phyloP scores from a whole-genome alignment of 2,888 invertebrate species.

The Chymomyza fuscimana region DNA sequence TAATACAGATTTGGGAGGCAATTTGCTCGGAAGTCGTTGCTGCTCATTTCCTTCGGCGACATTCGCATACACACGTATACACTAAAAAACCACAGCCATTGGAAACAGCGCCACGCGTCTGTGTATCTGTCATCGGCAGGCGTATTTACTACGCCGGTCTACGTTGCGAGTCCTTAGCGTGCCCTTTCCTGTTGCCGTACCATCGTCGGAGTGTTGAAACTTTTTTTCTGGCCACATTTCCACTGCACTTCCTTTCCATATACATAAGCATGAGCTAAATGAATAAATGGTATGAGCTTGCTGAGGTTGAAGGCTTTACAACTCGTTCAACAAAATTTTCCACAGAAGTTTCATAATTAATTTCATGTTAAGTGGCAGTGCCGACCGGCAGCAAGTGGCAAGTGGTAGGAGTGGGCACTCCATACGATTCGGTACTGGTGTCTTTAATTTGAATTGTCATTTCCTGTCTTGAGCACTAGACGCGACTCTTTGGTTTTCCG shows the following conservation, averaged over 20 bases:
- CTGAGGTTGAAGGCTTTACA: slow-evolving; percentile 56
- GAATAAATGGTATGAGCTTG: neutral
- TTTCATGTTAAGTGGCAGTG: slow-evolving; percentile 74
- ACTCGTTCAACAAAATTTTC: slow-evolving; percentile 73
- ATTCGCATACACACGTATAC: slow-evolving; percentile 15
- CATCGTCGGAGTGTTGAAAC: slow-evolving; percentile 42
- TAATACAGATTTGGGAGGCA: neutral
- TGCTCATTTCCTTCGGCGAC: slow-evolving; percentile 57
- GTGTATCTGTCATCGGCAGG: slow-evolving; percentile 52
- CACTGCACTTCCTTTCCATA: slow-evolving; percentile 22
- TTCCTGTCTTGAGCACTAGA: slow-evolving; percentile 69
- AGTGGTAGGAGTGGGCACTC: neutral
- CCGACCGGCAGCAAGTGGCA: slow-evolving; percentile 25
- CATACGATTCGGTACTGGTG: slow-evolving; percentile 38
- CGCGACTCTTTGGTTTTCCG: slow-evolving; percentile 11
- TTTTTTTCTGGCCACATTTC: slow-evolving; percentile 40
- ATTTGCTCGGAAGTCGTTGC: slow-evolving; percentile 32
- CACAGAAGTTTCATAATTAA: slow-evolving; percentile 74
- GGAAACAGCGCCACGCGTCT: neutral
- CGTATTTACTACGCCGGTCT: slow-evolving; percentile 42
- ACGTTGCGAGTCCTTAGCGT: slow-evolving; percentile 71
- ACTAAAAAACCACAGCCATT: slow-evolving; percentile 27
- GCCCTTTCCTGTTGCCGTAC: slow-evolving; percentile 54
- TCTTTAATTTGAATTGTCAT: slow-evolving; percentile 74
- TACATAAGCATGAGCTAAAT: neutral